These are phyloP conservation scores for Myathropa florea DNA, from an alignment of 2,888 invertebrate species.

Conservation along the genomic window DNA sequence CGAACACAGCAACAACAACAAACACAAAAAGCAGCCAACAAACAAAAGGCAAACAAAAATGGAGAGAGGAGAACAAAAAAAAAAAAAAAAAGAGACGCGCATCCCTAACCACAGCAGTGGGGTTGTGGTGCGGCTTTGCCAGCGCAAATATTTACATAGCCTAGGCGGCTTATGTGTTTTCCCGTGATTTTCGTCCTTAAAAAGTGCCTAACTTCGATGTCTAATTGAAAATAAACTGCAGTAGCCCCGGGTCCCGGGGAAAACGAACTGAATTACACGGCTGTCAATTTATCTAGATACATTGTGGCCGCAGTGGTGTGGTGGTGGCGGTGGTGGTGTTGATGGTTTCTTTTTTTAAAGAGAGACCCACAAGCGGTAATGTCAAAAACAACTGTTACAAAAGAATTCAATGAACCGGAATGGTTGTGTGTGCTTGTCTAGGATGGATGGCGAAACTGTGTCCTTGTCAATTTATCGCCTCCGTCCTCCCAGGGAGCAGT, in stretches of 20 bases:
- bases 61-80: too few relatives aligned
- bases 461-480: conserved; percentile 68
- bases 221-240: conserved; percentile 70
- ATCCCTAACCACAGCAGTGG: conserved; percentile 36
- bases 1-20: neutral
- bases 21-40: neutral
- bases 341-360: conserved; percentile 44
- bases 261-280: conserved; percentile 42
- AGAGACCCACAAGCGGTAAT: conserved; percentile 73
- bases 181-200: conserved; percentile 45
- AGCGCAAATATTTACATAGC: conserved; percentile 65
- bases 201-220: conserved; percentile 36
- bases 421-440: conserved; percentile 68
- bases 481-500: conserved; percentile 37
- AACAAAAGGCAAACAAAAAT: neutral
- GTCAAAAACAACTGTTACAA: conserved; percentile 81
- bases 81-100: conserved; percentile 10
- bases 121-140: conserved; percentile 30
- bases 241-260: conserved; percentile 9
- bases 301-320: conserved; percentile 2
- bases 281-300: conserved; percentile 65
- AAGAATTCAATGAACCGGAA: conserved; percentile 81
- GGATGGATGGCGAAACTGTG: conserved; percentile 6
- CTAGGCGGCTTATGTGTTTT: conserved; percentile 56
- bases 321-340: neutral